Conservation (phyloP, 2,113 vertebrate genomes). For the Aspiorhynchus laticeps region DNA sequence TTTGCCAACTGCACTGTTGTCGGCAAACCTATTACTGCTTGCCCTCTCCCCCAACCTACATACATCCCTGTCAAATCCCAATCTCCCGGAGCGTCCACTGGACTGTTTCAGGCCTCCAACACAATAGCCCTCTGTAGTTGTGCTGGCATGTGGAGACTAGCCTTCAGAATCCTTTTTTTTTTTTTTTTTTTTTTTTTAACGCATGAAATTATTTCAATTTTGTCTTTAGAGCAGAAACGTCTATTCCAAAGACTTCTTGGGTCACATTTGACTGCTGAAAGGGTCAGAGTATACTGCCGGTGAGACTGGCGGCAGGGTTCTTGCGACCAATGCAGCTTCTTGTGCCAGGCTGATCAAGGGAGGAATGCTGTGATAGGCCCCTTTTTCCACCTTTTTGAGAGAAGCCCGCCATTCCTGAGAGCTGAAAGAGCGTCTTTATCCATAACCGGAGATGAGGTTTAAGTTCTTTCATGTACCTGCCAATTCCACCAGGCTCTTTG, state of each 20-base stretch:
- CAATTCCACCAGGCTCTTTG: conserved; percentile 52
- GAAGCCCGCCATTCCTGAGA: conserved; percentile 19
- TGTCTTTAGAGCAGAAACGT: conserved; percentile 3
- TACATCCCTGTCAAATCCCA: conserved; percentile 39
- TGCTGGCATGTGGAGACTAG: conserved; percentile 15
- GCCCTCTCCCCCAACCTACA: conserved; percentile 20
- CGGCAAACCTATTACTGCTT: conserved; percentile 28
- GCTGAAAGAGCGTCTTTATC: conserved; percentile 56
- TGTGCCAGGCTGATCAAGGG: conserved; percentile 39
- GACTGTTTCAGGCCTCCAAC: conserved; percentile 23
- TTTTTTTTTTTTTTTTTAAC: not conserved
- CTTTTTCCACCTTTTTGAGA: conserved; percentile 33
- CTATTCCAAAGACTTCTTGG: conserved; percentile 7
- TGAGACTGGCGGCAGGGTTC: not conserved
- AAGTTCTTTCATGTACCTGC: conserved; percentile 47
- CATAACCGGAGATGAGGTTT: conserved; percentile 48
- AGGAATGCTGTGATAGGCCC: conserved; percentile 34
- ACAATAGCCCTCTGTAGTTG: conserved; percentile 41
- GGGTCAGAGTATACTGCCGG: not conserved
- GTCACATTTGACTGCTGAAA: conserved; percentile 38
- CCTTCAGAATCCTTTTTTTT: not conserved
- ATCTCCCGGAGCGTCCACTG: conserved; percentile 21
- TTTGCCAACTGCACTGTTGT: conserved; percentile 48
- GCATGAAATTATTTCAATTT: conserved; percentile 30
- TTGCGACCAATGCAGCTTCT: conserved; percentile 12